Base-by-base conservation (phyloP, 2,888 invertebrate species). In the Allacma fusca region DNA sequence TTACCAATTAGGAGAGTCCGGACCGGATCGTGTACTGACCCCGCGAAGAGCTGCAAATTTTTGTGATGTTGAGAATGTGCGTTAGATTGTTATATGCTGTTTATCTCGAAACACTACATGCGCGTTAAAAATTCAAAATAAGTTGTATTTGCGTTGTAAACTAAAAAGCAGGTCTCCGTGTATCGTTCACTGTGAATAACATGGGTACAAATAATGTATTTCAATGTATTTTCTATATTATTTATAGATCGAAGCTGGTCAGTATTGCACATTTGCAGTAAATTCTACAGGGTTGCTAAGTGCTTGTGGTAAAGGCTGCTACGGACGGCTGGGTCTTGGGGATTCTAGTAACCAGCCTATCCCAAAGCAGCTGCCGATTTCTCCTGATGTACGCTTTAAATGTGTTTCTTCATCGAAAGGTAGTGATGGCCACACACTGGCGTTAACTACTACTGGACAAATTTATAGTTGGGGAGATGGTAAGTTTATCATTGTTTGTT, bases 251-350 rank as follows among this genome's bases (percentile, higher is more conserved):
- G 91, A 91, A 86, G 90, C 91, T 26, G 91, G 91, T 0, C 91
- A 91, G 84, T 91, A 90, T 84, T 91, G 91, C 85, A 90, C 91
- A 0, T 91, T 91, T 86, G 87, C 90, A 1, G 88, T 91, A 16
- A 89, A 90, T 82, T 87, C 86, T 80, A 90, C 90, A 85, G 90
- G 90, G 1, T 87, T 88, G 72, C 88, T 91, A 23, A 89, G 88
- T 83, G 91, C 90, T 1, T 91, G 91, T 85, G 90, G 91, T 1
- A 91, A 90, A 86, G 90, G 90, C 0, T 90, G 90, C 83, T 91
- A 91, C 85, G 91, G 91, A 0, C 87, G 91, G 29, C 86, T 91
- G n/a, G 91, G 91, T 0, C 86, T 91, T 0, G 91, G 91, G 0
- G 91, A 91, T 85, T 90, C 90, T 0, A 89, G 88, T 76, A 91